phyloP scores from a whole-genome alignment of 2,113 vertebrate genomes.

The Saccopteryx leptura region DNA sequence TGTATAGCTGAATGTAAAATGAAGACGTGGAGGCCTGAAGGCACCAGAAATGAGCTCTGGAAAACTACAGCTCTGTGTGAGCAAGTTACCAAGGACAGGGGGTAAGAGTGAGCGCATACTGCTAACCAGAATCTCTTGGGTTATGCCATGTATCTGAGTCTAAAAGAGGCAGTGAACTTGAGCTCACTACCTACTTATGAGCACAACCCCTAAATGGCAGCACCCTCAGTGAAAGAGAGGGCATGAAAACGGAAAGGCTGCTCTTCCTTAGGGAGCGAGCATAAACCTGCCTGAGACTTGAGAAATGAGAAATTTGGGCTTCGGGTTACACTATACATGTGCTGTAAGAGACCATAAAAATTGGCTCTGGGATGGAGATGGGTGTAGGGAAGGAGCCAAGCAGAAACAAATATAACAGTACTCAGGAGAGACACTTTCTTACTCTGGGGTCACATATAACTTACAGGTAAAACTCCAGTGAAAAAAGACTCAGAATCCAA shows the following conservation, averaged over 20 bases:
- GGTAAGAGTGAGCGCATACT: rapidly evolving
- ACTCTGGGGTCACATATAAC: not conserved
- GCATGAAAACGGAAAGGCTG: not conserved
- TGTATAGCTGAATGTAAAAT: not conserved
- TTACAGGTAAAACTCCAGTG: not conserved
- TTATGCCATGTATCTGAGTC: not conserved
- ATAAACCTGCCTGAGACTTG: not conserved
- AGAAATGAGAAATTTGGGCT: not conserved
- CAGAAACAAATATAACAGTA: not conserved
- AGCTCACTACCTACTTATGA: not conserved
- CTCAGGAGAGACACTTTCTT: not conserved
- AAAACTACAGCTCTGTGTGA: not conserved
- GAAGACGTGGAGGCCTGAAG: not conserved
- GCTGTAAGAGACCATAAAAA: not conserved
- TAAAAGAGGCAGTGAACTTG: not conserved
- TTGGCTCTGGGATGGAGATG: not conserved
- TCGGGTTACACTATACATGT: not conserved
- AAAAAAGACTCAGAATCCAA: not conserved
- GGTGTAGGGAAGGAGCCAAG: not conserved
- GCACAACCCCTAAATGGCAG: not conserved
- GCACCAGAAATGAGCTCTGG: not conserved
- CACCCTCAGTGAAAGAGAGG: not conserved
- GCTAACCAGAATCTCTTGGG: not conserved
- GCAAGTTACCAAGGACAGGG: not conserved
- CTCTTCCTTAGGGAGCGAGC: not conserved